Conservation (phyloP, 1,140 invertebrate species). For the Chionoecetes opilio region DNA sequence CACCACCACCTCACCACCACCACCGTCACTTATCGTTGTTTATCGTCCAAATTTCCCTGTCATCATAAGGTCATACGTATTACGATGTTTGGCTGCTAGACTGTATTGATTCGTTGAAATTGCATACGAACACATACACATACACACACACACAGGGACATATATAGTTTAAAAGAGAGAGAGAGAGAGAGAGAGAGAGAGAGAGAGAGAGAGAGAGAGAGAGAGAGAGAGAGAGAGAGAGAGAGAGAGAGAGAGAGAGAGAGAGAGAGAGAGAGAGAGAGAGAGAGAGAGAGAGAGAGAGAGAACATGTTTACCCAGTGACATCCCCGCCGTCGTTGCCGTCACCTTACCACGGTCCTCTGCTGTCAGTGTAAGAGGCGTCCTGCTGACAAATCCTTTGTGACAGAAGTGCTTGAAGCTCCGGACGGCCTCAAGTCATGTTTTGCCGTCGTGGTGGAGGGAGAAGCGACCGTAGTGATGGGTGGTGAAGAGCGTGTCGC, state of each 20-base stretch:
- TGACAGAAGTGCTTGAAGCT: not conserved
- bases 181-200: constrained; percentile 21
- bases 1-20: too few species aligned
- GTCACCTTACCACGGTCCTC: not conserved
- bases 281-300: constrained; percentile 53
- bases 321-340: not conserved
- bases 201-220: constrained; percentile 58
- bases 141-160: not conserved
- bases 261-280: constrained; percentile 64
- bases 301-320: not conserved
- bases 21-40: not conserved
- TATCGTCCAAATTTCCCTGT: not conserved
- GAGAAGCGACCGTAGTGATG: too few species aligned
- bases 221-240: constrained; percentile 67
- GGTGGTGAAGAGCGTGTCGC: not conserved
- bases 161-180: not conserved
- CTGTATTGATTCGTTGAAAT: not conserved
- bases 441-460: not conserved
- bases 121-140: not conserved
- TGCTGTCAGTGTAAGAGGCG: not conserved
- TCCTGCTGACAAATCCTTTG: not conserved
- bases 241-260: constrained; percentile 67
- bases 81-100: not conserved
- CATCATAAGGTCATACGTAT: not conserved
- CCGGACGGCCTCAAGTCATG: not conserved